Evolutionary conservation across 2,113 vertebrate species (phyloP), one percentile per base, ranked within the genome.

Genomic region (Scophthalmus maximus): DNA sequence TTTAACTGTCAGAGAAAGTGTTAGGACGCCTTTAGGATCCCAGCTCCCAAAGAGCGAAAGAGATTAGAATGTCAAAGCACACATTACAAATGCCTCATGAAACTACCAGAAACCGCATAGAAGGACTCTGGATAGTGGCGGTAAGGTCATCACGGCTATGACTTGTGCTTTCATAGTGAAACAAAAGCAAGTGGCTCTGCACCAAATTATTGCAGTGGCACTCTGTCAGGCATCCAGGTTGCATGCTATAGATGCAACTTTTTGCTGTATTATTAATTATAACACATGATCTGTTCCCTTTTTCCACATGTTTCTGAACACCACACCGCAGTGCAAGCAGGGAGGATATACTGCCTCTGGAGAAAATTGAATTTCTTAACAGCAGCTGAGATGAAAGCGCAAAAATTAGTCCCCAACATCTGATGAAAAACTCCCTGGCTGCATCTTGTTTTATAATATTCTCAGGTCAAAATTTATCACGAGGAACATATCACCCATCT

Each of bases 361-460:
- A 36, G 84, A 52, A 79, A 86, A 87, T 82, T 78, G 57, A 82
- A 66, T 83, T 87, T 49, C n/a, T 73, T 57, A 81, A 65, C 68
- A 68, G 27, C 38, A 26, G 40, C 78, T 71, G 80, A 56, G 65
- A 52, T 64, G 76, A 27, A 70, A n/a, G 50, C 23, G 34, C 29
- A 60, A 63, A n/a, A 79, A 87, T 83, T 66, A 72, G 34, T 58
- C 34, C 30, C 52, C 68, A 73, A 80, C 78, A 42, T 78, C 56
- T 57, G 52, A 82, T 63, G 65, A 72, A 60, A 62, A 76, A 68
- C 67, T 77, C 55, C 29, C 62, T 18, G 50, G 55, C 32, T 49
- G 49, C 17, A 66, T 86, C 75, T 71, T 65, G 49, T 76, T 76
- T 73, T 78, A n/a, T 72, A 80, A 84, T 86, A 84, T 60, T 78